Evolutionary conservation across 2,797 vertebrate genomes (phyloP).

Genomic region (Mareca penelope): DNA sequence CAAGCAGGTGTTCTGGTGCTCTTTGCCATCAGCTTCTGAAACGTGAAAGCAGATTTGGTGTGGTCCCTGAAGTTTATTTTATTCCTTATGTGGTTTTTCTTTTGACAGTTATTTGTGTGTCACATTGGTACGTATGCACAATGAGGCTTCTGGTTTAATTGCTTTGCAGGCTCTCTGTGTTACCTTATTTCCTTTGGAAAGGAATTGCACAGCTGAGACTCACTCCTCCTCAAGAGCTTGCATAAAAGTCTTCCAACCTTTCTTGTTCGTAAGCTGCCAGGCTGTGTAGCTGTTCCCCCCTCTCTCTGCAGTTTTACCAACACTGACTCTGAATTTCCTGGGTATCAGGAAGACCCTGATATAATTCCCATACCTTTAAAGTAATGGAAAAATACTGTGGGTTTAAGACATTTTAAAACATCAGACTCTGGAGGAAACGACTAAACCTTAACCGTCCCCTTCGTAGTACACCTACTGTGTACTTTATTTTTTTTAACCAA

Average conservation of each 20-base stretch:
- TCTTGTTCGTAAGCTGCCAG: not conserved
- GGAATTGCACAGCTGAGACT: not conserved
- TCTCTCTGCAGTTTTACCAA: not conserved
- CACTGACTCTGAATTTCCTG: not conserved
- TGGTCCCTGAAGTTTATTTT: not conserved
- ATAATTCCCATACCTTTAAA: not conserved
- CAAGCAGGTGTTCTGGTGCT: not conserved
- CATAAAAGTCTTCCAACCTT: not conserved
- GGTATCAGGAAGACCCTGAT: not conserved
- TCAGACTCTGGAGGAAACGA: slow-evolving; percentile 33
- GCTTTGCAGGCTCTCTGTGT: not conserved
- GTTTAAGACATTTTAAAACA: slow-evolving; percentile 43
- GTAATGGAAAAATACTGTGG: not conserved
- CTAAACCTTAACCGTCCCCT: not conserved
- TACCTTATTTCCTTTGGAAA: not conserved
- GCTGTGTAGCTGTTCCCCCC: not conserved
- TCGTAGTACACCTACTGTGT: not conserved
- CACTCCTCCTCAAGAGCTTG: not conserved
- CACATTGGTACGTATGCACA: not conserved
- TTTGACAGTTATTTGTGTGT: not conserved
- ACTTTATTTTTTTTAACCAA: not conserved
- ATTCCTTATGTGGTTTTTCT: not conserved
- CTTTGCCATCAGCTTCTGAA: not conserved
- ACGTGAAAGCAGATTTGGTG: accelerated
- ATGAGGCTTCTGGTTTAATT: not conserved